Evolutionary conservation across 2,797 vertebrate genomes (phyloP).

Genomic region (Masticophis lateralis): DNA sequence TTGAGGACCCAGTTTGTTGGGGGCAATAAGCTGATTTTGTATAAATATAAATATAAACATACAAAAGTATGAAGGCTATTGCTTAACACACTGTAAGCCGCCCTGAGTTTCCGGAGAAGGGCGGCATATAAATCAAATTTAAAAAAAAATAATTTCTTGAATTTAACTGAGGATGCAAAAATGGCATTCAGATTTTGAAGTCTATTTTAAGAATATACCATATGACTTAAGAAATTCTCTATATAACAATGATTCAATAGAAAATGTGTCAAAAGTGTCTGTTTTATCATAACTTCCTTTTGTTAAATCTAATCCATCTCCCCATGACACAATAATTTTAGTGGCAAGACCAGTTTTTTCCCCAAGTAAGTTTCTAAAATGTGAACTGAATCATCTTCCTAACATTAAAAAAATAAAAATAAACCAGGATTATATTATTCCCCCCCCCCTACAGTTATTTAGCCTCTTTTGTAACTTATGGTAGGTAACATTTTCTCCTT

Average conservation of each 20-base stretch:
- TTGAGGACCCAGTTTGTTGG: too few relatives aligned
- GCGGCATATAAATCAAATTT: too few relatives aligned
- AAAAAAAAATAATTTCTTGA: not conserved
- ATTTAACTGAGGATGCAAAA: not conserved
- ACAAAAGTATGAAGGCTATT: too few relatives aligned
- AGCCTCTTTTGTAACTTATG: not conserved
- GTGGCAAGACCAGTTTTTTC: not conserved
- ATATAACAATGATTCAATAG: not conserved
- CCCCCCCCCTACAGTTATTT: not conserved
- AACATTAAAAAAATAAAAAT: not conserved
- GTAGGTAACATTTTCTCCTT: not conserved
- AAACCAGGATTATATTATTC: not conserved
- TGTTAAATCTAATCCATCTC: not conserved
- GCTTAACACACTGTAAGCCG: too few relatives aligned
- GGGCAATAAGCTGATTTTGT: too few relatives aligned
- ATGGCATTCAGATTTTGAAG: not conserved
- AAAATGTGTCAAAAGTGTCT: not conserved
- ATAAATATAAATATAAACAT: too few relatives aligned
- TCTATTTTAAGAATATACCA: not conserved
- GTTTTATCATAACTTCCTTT: not conserved
- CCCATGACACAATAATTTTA: not conserved
- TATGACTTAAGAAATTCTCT: not conserved
- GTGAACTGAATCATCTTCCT: not conserved
- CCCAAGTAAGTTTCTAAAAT: not conserved
- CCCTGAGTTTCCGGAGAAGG: too few relatives aligned